Evolutionary conservation across 2,888 invertebrate genomes (phyloP).

Genomic region (Metalampra italica): DNA sequence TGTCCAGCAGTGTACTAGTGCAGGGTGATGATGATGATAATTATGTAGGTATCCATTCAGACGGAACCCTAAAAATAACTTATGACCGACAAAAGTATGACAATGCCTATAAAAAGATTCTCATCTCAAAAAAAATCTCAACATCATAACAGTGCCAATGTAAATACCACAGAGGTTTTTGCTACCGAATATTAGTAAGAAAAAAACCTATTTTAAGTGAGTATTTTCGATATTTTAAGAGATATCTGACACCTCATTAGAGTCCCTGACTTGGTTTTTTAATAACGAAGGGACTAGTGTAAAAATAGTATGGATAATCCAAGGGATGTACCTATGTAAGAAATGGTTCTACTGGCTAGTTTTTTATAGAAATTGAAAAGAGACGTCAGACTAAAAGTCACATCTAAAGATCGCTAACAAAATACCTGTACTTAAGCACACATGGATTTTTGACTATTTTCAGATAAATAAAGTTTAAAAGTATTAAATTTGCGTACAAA

Average conservation of each 20-base stretch:
- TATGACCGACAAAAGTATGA: slow-evolving; percentile 25
- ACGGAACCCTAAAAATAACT: no score
- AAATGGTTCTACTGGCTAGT: no score
- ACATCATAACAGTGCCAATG: slow-evolving; percentile 25
- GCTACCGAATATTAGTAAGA: neutral
- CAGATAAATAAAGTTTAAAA: no score
- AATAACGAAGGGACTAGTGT: slow-evolving; percentile 17
- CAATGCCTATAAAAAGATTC: slow-evolving; percentile 30
- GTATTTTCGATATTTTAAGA: slow-evolving; percentile 23
- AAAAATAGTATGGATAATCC: slow-evolving; percentile 17
- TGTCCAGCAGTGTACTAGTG: no score
- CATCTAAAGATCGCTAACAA: no score
- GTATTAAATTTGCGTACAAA: neutral
- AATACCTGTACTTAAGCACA: no score
- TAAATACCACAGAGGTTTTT: slow-evolving; percentile 25
- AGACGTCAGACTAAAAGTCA: no score
- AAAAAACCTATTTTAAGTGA: neutral
- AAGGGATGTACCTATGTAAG: no score
- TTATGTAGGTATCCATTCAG: no score
- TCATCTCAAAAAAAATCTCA: slow-evolving; percentile 9
- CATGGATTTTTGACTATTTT: no score
- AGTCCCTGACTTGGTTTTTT: slow-evolving; percentile 25
- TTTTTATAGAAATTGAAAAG: no score
- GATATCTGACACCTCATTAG: slow-evolving; percentile 40
- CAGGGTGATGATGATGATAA: no score